Percentiles rank a stretch among this genome's conserved stretches.
Evolutionary conservation across 2,113 vertebrate species (phyloP).

Genomic region (Bujurquina vittata): DNA sequence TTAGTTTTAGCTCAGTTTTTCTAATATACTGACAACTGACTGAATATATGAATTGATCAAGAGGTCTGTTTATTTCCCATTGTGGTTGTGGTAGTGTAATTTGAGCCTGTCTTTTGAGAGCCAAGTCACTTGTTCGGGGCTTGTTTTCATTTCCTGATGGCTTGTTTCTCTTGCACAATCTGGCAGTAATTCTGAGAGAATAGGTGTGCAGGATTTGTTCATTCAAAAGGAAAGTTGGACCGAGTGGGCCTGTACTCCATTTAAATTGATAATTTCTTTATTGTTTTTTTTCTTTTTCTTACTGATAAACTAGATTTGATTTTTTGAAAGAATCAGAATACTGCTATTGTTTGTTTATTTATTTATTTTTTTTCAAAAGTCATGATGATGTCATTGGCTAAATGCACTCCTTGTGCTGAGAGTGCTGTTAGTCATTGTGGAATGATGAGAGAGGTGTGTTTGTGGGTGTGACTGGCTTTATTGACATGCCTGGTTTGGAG

Average conservation of each 20-base stretch:
- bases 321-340: background rate
- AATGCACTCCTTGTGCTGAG: background rate
- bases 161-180: slow-evolving; percentile 4
- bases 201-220: background rate
- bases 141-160: slow-evolving; percentile 8
- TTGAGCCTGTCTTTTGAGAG: background rate
- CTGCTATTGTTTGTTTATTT: background rate
- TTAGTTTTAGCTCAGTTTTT: background rate
- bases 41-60: background rate
- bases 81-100: background rate
- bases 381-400: background rate
- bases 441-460: background rate
- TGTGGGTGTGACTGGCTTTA: background rate
- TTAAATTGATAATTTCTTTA: background rate
- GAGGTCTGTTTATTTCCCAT: background rate
- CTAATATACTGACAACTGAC: background rate
- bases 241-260: background rate
- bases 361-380: background rate
- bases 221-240: background rate
- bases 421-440: background rate
- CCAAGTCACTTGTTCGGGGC: background rate
- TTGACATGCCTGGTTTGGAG: background rate
- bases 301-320: background rate
- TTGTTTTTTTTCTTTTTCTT: accelerated
- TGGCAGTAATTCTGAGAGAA: slow-evolving; percentile 6